Base-by-base conservation (phyloP, 2,888 invertebrate species). In the Lepidonotus clava region DNA sequence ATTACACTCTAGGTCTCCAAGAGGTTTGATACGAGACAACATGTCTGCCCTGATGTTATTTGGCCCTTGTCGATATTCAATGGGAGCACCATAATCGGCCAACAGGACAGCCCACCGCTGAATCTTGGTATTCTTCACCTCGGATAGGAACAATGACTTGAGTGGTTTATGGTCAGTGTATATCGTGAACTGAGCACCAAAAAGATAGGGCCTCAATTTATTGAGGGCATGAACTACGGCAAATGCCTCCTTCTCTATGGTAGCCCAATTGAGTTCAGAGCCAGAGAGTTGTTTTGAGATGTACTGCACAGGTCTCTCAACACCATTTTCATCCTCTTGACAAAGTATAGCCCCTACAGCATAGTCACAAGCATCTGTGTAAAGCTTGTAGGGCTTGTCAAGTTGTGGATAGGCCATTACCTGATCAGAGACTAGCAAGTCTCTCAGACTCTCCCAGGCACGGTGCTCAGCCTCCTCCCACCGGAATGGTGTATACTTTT, bases 31-130 rank as follows among this genome's bases (percentile, higher is more conserved):
- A 28, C 84, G 18, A 4, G 76, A 76, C 40, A 88, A 32, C 67
- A 86, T 83, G 53, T 86, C 88, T 34, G 86, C 86, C 32, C 88
- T 28, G 32, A 87, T 51, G 83, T 87, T 86, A 28, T 80, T 24
- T 53, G 53, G 28, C 32, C 88, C 88, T 67, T 86, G 61, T 0
- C 51, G 53, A 41, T 86, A 88, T 67, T 86, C 85, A 38, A 88
- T 85, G 0, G 61, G 88, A 21, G 84, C 86, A 0, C 86, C 88
- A 41, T 77, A 88, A 76, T 88, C 88, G 6, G 87, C 87, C 6
- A 88, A 2, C 8, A 87, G 32, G 0, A 88, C 87, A 0, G 84
- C 87, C 88, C 88, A 88, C 0, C 87, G 32, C 84, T 88, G 88
- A 0, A 88, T 84, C 36, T 84, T 86, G 1, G 88, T 87, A 41